phyloP scores from a whole-genome alignment of 2,888 invertebrate species.

The Sycophila texana region DNA sequence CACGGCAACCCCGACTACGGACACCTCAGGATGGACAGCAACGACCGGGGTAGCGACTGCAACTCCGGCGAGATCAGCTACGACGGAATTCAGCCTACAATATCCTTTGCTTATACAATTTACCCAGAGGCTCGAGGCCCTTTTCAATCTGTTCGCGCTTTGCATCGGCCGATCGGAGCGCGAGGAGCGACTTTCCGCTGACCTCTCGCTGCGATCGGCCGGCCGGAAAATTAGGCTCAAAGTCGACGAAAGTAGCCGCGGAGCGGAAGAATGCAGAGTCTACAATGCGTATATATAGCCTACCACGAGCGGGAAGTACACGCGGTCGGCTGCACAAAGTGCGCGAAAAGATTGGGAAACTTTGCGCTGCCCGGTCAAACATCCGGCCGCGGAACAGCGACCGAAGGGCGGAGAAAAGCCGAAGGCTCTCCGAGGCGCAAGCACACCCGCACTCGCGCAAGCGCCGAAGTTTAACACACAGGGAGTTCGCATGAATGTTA shows the following conservation, averaged over 20 bases:
- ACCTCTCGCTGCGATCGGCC: not conserved
- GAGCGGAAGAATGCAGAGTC: not conserved
- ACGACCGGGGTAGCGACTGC: slow-evolving; percentile 92
- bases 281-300: not conserved
- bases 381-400: slow-evolving; percentile 21
- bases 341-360: slow-evolving; percentile 50
- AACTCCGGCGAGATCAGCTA: slow-evolving; percentile 93
- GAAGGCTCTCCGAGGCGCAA: slow-evolving; percentile 23
- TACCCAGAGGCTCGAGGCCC: not conserved
- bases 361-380: slow-evolving; percentile 46
- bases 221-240: not conserved
- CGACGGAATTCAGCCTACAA: slow-evolving; percentile 95
- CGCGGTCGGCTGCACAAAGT: slow-evolving; percentile 22
- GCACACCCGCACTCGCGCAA: not conserved
- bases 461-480: slow-evolving; percentile 32
- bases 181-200: no score
- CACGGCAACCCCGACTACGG: slow-evolving; percentile 90
- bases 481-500: slow-evolving; percentile 70
- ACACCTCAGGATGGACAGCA: slow-evolving; percentile 87
- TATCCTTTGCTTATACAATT: slow-evolving; percentile 89
- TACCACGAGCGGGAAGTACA: not conserved
- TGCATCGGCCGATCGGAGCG: not conserved
- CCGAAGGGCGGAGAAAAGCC: slow-evolving; percentile 23
- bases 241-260: not conserved
- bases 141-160: not conserved